phyloP scores from a whole-genome alignment of 2,797 vertebrate genomes.

The Enteromius anoplus region DNA sequence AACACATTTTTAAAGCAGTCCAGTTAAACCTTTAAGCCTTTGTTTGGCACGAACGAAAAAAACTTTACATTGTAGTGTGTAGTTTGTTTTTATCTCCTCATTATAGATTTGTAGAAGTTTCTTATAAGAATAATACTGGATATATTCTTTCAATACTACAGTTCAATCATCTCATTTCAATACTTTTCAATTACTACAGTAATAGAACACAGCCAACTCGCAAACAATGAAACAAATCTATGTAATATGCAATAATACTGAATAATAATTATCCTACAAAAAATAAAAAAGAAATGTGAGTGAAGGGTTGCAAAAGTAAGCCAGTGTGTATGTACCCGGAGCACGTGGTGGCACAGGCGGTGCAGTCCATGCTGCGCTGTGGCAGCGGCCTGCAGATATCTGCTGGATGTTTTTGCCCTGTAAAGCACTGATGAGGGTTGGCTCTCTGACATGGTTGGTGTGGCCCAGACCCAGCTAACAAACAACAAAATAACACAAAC shows the following conservation, averaged over 20 bases:
- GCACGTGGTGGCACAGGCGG: slow-evolving; percentile 74
- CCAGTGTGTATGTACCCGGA: slow-evolving; percentile 69
- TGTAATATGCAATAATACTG: background rate
- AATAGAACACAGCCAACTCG: background rate
- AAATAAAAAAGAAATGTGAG: background rate
- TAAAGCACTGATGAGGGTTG: slow-evolving; percentile 74
- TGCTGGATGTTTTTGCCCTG: slow-evolving; percentile 80
- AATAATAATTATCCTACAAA: background rate
- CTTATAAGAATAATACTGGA: background rate
- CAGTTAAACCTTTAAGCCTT: background rate
- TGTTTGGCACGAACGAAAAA: background rate
- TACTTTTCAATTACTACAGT: background rate
- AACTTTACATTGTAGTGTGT: background rate
- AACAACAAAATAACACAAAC: background rate
- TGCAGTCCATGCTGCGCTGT: slow-evolving; percentile 83
- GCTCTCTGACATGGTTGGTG: slow-evolving; percentile 79
- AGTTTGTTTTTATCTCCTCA: background rate
- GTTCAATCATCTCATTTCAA: too few relatives aligned
- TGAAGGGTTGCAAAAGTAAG: background rate
- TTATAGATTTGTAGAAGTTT: background rate
- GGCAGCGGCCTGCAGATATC: slow-evolving; percentile 83
- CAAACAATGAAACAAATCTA: background rate
- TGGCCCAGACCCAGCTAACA: slow-evolving; percentile 80
- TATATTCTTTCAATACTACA: background rate
- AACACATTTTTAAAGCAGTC: too few relatives aligned